Percentiles rank a stretch among this genome's conserved stretches.
phyloP scores from a whole-genome alignment of 2,888 invertebrate genomes.

The Trichopoda pennipes region DNA sequence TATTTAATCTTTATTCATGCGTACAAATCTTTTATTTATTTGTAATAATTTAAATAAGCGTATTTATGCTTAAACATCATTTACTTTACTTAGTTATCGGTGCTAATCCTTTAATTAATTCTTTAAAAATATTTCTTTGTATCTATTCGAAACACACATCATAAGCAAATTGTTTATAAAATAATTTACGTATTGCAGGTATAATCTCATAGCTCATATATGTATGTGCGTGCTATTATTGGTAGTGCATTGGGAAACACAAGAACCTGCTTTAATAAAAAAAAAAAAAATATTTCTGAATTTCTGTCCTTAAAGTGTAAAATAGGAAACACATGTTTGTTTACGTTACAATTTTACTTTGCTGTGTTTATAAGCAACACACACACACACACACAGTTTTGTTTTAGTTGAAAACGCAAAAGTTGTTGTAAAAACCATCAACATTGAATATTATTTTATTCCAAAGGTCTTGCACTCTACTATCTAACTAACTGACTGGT shows the following conservation, averaged over 20 bases:
- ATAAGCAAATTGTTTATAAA: slow-evolving; percentile 2
- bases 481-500: not conserved
- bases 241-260: slow-evolving; percentile 8
- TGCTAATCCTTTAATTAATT: not conserved
- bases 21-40: too few species aligned
- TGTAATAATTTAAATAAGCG: not conserved
- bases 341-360: slow-evolving; percentile 18
- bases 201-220: too few species aligned
- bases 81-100: not conserved
- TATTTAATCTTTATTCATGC: not conserved
- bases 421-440: slow-evolving; percentile 22
- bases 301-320: slow-evolving; percentile 5
- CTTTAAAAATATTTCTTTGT: not conserved
- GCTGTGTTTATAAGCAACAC: slow-evolving; percentile 25
- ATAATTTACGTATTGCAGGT: not conserved
- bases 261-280: slow-evolving; percentile 18
- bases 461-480: not conserved
- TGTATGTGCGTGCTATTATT: too few species aligned
- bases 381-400: not conserved
- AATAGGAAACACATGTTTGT: slow-evolving; percentile 35
- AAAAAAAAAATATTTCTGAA: slow-evolving; percentile 3
- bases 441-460: slow-evolving; percentile 4
- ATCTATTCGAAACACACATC: slow-evolving; percentile 1
- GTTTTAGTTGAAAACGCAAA: not conserved
- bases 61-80: not conserved